Conservation (phyloP, 2,888 invertebrate species). For the Coelopa pilipes region DNA sequence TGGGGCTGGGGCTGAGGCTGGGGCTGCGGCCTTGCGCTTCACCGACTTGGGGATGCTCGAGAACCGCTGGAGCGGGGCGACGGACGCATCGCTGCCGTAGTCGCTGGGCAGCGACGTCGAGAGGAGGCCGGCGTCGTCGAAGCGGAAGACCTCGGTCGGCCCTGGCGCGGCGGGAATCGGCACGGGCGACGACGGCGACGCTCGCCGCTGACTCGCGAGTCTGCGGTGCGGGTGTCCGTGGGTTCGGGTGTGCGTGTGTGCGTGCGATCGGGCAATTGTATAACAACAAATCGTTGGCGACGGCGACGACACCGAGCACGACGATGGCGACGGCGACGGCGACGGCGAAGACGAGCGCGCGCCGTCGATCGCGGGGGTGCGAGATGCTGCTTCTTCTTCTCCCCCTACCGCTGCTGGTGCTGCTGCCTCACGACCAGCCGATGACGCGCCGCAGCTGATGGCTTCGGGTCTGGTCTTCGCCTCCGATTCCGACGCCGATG, state of each 20-base stretch:
- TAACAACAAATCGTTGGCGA: constrained; percentile 63
- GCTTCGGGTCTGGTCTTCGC: background rate
- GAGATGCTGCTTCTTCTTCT: no score
- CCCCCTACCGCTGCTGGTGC: no score
- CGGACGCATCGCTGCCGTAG: constrained; percentile 40
- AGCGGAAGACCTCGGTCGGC: constrained; percentile 10
- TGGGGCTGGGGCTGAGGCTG: background rate
- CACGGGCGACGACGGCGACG: constrained; percentile 38
- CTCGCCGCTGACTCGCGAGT: background rate
- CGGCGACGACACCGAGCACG: background rate
- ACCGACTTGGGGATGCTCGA: constrained; percentile 36
- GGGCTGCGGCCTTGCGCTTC: constrained; percentile 12
- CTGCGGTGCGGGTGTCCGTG: background rate
- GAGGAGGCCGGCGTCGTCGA: constrained; percentile 24
- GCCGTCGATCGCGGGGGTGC: background rate
- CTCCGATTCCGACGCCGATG: constrained; percentile 11
- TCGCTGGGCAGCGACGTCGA: constrained; percentile 47
- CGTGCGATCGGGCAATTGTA: constrained; percentile 53
- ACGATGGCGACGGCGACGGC: background rate
- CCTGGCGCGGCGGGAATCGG: constrained; percentile 38
- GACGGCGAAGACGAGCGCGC: background rate
- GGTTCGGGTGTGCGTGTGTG: constrained; percentile 33
- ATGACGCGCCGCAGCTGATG: background rate
- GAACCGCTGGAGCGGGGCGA: constrained; percentile 25
- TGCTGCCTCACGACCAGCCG: background rate